Base-by-base conservation (phyloP, 1,140 invertebrate genomes). In the Galleria mellonella region DNA sequence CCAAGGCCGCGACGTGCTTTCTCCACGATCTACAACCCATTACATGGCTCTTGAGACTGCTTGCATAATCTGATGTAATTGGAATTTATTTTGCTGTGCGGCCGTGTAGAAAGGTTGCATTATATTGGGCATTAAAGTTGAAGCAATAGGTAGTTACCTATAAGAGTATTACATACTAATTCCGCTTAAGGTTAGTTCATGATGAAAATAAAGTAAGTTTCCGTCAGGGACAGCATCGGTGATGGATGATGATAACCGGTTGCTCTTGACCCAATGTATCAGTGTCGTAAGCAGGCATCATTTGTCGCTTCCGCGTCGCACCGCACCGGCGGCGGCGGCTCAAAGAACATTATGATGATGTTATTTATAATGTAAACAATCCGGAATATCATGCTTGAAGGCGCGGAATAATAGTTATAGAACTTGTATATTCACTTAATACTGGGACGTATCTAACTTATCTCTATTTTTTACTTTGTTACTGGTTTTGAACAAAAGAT, bases 1-100 rank as follows among this genome's bases (percentile, higher is more conserved):
- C 73, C 77, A 82, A 82, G 74, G 77, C 69, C 77, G 60, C 11
- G 17, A 6, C 54, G 45, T 72, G 74, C 77, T 78, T 78, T 82
- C 77, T 78, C 77, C 62, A 43, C 54, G 51, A 51, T 62, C 62
- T 55, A 65, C 62, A 30, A 59, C 48, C 48, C 60, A 51, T 72
- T 71, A 66, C 62, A 62, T 63, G 47, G 40, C 56, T 46, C 57
- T 55, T 39, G 43, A 49, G 38, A 48, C 45, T 48, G 51, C 54
- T 77, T 69, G 65, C 62, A 63, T 77, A 76, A 76, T 70, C 52
- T 72, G 62, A 76, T 69, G 70, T 70, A 71, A 72, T 65, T 57
- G 59, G 59, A 59, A 53, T 62, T 62, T 46, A 42, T 60, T 60
- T 38, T 45, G 29, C 31, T 46, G 7, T 12, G 40, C 14, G 27